Percentiles rank a stretch among this genome's conserved stretches.
These are phyloP conservation scores for Carcharodon carcharias DNA, from an alignment of 2,797 vertebrate genomes.

Conservation along the genomic window DNA sequence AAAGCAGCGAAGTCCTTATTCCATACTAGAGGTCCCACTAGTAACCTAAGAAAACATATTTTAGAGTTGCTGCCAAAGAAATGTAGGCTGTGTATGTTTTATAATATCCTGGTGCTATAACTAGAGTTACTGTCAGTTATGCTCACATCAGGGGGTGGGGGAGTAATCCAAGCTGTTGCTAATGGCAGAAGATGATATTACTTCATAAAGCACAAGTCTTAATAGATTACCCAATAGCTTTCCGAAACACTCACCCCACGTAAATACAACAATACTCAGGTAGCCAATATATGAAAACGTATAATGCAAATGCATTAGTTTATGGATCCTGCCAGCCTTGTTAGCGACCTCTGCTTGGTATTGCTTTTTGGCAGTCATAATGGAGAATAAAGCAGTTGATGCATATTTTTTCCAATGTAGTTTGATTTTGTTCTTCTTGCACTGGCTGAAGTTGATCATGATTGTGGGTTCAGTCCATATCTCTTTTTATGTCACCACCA, in stretches of 20 bases:
- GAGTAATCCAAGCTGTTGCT: not conserved
- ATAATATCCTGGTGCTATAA: slow-evolving; percentile 17
- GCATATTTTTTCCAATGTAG: not conserved
- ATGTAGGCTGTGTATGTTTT: slow-evolving; percentile 12
- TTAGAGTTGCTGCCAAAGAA: not conserved
- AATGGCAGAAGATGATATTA: slow-evolving; percentile 13
- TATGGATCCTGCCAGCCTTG: not conserved
- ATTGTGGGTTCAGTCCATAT: not conserved
- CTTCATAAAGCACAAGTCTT: not conserved
- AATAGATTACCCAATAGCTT: not conserved
- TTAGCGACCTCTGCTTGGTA: not conserved
- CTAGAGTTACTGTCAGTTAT: slow-evolving; percentile 17
- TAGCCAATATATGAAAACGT: not conserved
- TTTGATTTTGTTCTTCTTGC: not conserved
- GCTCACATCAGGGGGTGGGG: slow-evolving; percentile 3
- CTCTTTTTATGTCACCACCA: slow-evolving; percentile 11
- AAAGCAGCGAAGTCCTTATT: not conserved
- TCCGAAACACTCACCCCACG: not conserved
- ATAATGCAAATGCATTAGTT: not conserved
- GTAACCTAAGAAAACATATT: slow-evolving; percentile 36
- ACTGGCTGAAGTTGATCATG: not conserved
- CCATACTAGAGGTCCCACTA: not conserved
- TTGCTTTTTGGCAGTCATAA: not conserved
- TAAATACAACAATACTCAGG: not conserved
- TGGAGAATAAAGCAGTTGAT: not conserved